phyloP scores from a whole-genome alignment of 2,797 vertebrate genomes.

The Remorina albescens region DNA sequence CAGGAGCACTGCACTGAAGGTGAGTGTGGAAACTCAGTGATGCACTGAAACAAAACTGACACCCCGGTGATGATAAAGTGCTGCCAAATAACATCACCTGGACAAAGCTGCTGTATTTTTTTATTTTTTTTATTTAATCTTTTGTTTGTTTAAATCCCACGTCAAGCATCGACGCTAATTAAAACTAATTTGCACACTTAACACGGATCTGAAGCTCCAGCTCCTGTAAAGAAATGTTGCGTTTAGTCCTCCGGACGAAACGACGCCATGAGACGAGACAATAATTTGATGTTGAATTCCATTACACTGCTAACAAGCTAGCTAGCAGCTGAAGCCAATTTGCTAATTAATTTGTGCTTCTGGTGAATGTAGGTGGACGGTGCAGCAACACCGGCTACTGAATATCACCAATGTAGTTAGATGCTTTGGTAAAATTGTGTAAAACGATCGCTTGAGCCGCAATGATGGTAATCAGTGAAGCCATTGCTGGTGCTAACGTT shows the following conservation, averaged over 20 bases:
- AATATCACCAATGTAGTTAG: background rate
- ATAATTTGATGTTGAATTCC: slow-evolving; percentile 77
- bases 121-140: no score
- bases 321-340: slow-evolving; percentile 44
- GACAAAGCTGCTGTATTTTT: background rate
- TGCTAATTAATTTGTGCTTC: slow-evolving; percentile 36
- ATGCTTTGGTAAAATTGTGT: background rate
- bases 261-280: slow-evolving; percentile 78
- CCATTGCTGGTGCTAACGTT: slow-evolving; percentile 67
- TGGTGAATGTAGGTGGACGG: background rate
- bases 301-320: slow-evolving; percentile 74
- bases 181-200: background rate
- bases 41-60: slow-evolving; percentile 15
- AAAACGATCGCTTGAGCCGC: slow-evolving; percentile 11
- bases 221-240: slow-evolving; percentile 24
- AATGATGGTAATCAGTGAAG: slow-evolving; percentile 48
- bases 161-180: background rate
- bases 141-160: background rate
- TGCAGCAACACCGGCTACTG: background rate
- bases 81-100: slow-evolving; percentile 12
- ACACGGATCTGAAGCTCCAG: background rate
- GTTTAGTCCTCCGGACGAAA: slow-evolving; percentile 47
- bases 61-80: slow-evolving; percentile 16
- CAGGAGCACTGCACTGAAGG: slow-evolving; percentile 25
- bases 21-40: slow-evolving; percentile 47